Evolutionary conservation across 2,113 vertebrate species (phyloP).

Genomic region (Rhombomys opimus): DNA sequence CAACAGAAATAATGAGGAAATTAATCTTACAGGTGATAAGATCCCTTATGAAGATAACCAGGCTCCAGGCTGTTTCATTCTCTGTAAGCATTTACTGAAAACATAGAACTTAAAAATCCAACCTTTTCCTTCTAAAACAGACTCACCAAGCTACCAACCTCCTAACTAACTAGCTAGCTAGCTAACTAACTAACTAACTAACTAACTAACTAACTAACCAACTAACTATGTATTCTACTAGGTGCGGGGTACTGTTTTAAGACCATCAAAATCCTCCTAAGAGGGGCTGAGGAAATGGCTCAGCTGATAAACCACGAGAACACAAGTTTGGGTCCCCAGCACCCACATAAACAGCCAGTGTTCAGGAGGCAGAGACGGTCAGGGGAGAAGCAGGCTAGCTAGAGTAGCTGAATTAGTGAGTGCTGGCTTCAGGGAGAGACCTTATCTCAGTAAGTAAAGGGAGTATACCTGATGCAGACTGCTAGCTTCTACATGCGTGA

Average conservation of each 20-base stretch:
- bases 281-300: neutral
- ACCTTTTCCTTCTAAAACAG: neutral
- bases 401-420: neutral
- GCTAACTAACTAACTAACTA: no score
- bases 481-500: neutral
- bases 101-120: neutral
- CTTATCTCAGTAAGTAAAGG: neutral
- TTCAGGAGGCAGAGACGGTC: neutral
- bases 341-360: neutral
- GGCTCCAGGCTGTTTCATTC: neutral
- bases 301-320: neutral
- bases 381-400: no score
- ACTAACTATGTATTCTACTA: neutral
- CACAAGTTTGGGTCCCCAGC: neutral
- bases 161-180: neutral
- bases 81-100: neutral
- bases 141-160: neutral
- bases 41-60: neutral
- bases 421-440: neutral
- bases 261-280: neutral
- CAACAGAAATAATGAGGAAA: conserved; percentile 14
- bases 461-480: neutral
- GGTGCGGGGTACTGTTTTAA: neutral
- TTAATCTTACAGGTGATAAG: conserved; percentile 32
- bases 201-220: neutral